Evolutionary conservation across 2,113 vertebrate species (phyloP), one percentile per base, ranked within the genome.

Genomic region (Sporophila hypoxantha): DNA sequence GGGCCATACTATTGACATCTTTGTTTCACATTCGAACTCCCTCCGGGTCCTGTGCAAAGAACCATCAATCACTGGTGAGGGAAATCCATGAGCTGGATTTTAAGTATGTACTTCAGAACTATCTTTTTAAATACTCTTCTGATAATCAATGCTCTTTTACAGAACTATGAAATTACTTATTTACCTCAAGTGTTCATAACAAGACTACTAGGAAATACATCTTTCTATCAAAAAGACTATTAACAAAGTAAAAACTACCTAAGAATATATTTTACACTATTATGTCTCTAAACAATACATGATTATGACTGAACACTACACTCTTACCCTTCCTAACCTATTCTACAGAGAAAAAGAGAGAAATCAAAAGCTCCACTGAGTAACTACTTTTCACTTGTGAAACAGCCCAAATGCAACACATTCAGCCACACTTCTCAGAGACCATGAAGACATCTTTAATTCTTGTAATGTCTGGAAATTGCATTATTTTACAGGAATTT

Each of bases 1-100:
- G 79, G 56, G 73, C 44, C 41, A 69, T 67, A 74, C 83, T 89
- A 89, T 74, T 93, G 87, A 91, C 71, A 91, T 91, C 73, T 92
- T 89, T 85, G 79, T 94, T 92, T 82, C 85, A 82, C n/a, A 87
- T 59, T 85, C 0, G 0, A 79, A 82, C 53, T 82, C 85, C 79
- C 62, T 44, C 34, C 5, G 3, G 47, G 60, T 47, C 34, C 62
- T 66, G 27, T 18, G 67, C 55, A 68, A 83, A 87, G 61, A 89
- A 52, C 12, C 36, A 82, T 69, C 71, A 76, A 59, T 61, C 39
- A 59, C 50, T 55, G 39, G 17, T 34, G 42, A 88, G 37, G 20
- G 55, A 86, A 86, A 84, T 46, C 26, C 64, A 77, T 18, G 18
- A 42, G n/a, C 55, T 73, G 62, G 69, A 71, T 83, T 74, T 89